Evolutionary conservation across 2,888 invertebrate genomes (phyloP).

Genomic region (Xylophagus ater): DNA sequence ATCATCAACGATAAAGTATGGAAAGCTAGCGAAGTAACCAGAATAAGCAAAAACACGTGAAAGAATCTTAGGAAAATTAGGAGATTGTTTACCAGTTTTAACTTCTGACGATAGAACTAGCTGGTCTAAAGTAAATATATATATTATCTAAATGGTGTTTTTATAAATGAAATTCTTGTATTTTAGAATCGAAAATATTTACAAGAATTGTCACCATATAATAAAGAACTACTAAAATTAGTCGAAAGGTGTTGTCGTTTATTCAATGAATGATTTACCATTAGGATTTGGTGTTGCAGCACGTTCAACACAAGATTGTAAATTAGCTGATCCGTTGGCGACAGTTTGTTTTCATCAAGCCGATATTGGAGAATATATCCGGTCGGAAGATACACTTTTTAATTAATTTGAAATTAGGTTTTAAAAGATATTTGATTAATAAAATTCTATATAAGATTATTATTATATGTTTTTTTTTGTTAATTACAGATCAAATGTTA

Average conservation of each 20-base stretch:
- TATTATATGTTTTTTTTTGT: too few relatives aligned
- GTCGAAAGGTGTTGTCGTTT: slow-evolving; percentile 79
- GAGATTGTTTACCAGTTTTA: slow-evolving; percentile 41
- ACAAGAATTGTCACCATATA: slow-evolving; percentile 32
- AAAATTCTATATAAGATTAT: too few relatives aligned
- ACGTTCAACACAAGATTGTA: slow-evolving; percentile 83
- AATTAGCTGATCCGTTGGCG: slow-evolving; percentile 82
- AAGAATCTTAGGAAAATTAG: slow-evolving; percentile 37
- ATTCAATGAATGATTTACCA: slow-evolving; percentile 89
- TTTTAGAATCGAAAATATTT: slow-evolving; percentile 38
- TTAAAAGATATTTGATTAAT: too few relatives aligned
- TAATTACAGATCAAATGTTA: too few relatives aligned
- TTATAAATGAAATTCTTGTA: not conserved
- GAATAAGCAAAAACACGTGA: too few relatives aligned
- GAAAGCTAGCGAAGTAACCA: too few relatives aligned
- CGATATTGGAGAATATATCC: slow-evolving; percentile 93
- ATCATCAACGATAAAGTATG: too few relatives aligned
- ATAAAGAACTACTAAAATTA: slow-evolving; percentile 31
- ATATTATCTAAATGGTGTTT: not conserved
- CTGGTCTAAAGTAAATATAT: slow-evolving; percentile 42
- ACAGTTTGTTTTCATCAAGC: slow-evolving; percentile 94
- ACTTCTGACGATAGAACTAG: slow-evolving; percentile 42
- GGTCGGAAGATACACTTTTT: slow-evolving; percentile 71
- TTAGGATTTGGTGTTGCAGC: slow-evolving; percentile 94
- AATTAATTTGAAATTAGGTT: too few relatives aligned